A percentile compares a stretch with the other conserved stretches of the same genome.
phyloP scores from a whole-genome alignment of 2,888 invertebrate species.

The Venustoraphidia nigricollis region DNA sequence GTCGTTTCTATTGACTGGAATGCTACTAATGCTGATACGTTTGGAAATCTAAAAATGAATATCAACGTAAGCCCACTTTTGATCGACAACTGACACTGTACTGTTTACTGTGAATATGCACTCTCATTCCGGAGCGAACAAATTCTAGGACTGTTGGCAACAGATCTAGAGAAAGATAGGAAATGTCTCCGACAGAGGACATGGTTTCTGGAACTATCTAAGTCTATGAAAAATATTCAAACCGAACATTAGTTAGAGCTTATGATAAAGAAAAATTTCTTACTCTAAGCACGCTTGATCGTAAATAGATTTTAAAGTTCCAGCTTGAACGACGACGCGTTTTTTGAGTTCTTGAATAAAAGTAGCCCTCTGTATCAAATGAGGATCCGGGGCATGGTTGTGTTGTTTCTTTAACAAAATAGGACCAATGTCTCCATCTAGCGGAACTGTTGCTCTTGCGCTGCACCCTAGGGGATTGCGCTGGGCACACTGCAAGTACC shows the following conservation, averaged over 20 bases:
- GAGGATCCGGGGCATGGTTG: conserved; percentile 4
- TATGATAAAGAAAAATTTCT: background rate
- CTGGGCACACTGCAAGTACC: conserved; percentile 3
- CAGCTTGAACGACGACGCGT: conserved; percentile 4
- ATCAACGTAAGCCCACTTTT: background rate
- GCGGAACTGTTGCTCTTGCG: background rate
- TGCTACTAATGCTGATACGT: conserved; percentile 4
- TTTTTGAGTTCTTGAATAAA: conserved; percentile 5
- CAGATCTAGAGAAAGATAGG: no score
- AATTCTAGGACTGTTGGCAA: no score
- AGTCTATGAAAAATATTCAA: no score
- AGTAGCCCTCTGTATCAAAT: conserved; percentile 1
- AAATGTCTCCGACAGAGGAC: no score
- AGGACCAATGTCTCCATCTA: conserved; percentile 2
- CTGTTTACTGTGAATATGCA: no score
- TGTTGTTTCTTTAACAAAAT: conserved; percentile 3
- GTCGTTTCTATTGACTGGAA: conserved; percentile 5
- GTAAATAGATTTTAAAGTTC: conserved; percentile 5
- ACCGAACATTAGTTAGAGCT: no score
- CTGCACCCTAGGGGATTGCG: conserved; percentile 1
- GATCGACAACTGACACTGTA: no score
- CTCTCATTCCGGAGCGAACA: no score
- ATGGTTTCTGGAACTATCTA: no score
- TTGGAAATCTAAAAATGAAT: conserved; percentile 3
- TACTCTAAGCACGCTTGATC: conserved; percentile 5